These are phyloP conservation scores for Stenurella melanura DNA, from an alignment of 2,888 invertebrate genomes.

Conservation along the genomic window DNA sequence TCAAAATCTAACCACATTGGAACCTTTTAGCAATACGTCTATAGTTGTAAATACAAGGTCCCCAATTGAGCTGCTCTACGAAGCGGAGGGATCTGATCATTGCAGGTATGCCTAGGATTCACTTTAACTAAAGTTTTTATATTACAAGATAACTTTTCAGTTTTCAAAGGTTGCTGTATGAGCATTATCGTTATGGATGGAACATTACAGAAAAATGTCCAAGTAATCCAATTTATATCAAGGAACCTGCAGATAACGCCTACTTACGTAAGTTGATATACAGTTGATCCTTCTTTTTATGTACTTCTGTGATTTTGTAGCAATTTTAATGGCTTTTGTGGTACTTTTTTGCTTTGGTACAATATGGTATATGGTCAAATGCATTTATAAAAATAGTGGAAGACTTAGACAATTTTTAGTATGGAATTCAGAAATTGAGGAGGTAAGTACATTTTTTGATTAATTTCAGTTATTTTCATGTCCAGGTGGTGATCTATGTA, in stretches of 20 bases:
- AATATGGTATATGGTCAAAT: constrained; percentile 73
- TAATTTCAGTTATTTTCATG: not conserved
- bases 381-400: constrained; percentile 70
- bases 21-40: constrained; percentile 61
- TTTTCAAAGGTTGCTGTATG: constrained; percentile 66
- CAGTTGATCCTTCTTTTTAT: not conserved
- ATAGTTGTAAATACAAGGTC: constrained; percentile 70
- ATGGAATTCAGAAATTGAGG: constrained; percentile 67
- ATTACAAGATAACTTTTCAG: constrained; percentile 57
- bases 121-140: constrained; percentile 4
- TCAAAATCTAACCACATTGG: constrained; percentile 63
- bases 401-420: constrained; percentile 61
- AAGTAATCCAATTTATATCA: constrained; percentile 63
- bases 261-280: constrained; percentile 69
- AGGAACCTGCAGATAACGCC: constrained; percentile 71
- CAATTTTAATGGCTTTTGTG: constrained; percentile 72
- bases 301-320: constrained; percentile 62
- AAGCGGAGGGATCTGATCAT: constrained; percentile 50
- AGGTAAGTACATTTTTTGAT: constrained; percentile 61
- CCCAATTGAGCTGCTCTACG: constrained; percentile 64
- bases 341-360: constrained; percentile 72
- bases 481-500: too few relatives aligned
- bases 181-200: constrained; percentile 72
- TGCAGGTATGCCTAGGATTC: constrained; percentile 64
- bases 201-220: constrained; percentile 68